These are phyloP conservation scores for Atta texana DNA, from an alignment of 1,140 invertebrate genomes.

Conservation along the genomic window DNA sequence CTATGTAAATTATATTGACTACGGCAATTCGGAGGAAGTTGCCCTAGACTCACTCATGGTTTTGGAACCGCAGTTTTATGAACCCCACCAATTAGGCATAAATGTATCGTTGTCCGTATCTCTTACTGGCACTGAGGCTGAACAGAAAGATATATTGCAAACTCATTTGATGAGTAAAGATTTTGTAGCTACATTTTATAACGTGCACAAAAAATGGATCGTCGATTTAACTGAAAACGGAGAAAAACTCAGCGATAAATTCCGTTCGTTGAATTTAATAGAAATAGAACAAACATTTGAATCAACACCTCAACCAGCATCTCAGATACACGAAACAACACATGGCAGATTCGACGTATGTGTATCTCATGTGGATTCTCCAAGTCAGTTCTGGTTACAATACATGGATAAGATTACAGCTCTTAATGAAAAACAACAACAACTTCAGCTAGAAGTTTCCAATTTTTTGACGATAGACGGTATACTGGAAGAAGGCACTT, in stretches of 20 bases:
- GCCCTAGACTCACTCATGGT: conserved; percentile 65
- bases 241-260: conserved; percentile 79
- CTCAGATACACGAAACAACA: conserved; percentile 61
- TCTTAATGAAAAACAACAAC: conserved; percentile 83
- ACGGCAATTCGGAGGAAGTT: conserved; percentile 85
- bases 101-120: conserved; percentile 83
- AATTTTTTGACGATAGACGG: conserved; percentile 86
- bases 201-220: conserved; percentile 80
- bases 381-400: conserved; percentile 82
- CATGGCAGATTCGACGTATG: conserved; percentile 74
- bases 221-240: conserved; percentile 76
- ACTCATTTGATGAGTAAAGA: conserved; percentile 71
- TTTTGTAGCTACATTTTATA: conserved; percentile 79
- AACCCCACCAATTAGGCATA: conserved; percentile 86
- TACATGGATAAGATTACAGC: conserved; percentile 61
- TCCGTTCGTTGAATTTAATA: conserved; percentile 59
- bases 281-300: conserved; percentile 42
- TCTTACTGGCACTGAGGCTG: conserved; percentile 78
- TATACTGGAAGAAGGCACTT: conserved; percentile 87
- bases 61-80: conserved; percentile 87
- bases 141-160: conserved; percentile 78
- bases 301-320: not conserved
- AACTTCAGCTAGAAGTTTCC: conserved; percentile 87
- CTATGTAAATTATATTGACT: conserved; percentile 86
- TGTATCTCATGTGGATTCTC: conserved; percentile 79